A percentile compares a stretch with the other conserved stretches of the same genome.
Evolutionary conservation across 1,140 invertebrate species (phyloP).

Genomic region (Triops cancriformis): DNA sequence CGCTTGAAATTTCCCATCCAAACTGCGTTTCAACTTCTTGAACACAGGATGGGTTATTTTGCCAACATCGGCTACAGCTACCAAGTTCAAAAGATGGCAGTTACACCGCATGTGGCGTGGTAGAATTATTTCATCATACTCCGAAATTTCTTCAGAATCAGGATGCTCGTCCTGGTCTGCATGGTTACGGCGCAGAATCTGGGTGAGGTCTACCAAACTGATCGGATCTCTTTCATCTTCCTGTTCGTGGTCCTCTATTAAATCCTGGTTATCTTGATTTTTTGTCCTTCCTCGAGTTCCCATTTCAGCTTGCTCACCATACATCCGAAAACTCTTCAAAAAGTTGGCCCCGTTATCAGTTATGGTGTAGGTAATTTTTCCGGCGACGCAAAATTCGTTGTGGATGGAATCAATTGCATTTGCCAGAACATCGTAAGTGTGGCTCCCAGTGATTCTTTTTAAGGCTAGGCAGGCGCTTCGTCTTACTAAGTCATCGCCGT

Average conservation of each 20-base stretch:
- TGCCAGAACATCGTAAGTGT: constrained; percentile 19
- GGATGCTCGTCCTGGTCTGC: not conserved
- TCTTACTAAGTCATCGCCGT: not conserved
- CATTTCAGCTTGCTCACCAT: not conserved
- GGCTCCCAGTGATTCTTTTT: not conserved
- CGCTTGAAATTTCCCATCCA: too few species aligned
- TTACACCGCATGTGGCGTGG: constrained; percentile 6
- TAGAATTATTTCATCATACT: not conserved
- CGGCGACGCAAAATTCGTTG: not conserved
- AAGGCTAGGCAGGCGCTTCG: constrained; percentile 16
- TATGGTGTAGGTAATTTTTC: constrained; percentile 10
- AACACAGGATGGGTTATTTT: too few species aligned
- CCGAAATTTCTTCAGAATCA: not conserved
- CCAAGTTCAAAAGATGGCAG: too few species aligned
- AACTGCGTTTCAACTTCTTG: too few species aligned
- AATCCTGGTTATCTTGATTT: not conserved
- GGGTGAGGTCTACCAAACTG: not conserved
- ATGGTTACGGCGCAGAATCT: not conserved
- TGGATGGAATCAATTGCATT: not conserved
- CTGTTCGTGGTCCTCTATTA: not conserved
- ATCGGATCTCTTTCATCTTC: not conserved
- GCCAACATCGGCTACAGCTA: too few species aligned
- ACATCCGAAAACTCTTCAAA: constrained; percentile 12
- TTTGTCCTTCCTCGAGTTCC: not conserved
- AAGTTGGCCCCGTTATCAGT: constrained; percentile 2